phyloP scores from a whole-genome alignment of 2,888 invertebrate species.

The Danaus chrysippus region DNA sequence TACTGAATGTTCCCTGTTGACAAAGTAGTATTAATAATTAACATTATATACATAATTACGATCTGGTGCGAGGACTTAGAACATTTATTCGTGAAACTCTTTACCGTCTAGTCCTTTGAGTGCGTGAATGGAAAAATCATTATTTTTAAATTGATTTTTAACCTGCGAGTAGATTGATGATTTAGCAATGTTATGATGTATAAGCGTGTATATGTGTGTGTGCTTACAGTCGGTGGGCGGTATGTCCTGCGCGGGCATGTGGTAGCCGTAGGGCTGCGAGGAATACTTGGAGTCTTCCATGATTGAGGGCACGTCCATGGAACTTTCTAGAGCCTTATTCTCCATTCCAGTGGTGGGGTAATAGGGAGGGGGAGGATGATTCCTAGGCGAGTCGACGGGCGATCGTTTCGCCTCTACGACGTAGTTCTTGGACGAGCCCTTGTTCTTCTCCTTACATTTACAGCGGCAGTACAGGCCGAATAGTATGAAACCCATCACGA shows the following conservation, averaged over 20 bases:
- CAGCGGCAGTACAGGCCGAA: constrained; percentile 92
- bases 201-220: too few relatives aligned
- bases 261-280: constrained; percentile 91
- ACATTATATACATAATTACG: constrained; percentile 6
- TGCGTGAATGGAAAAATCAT: constrained; percentile 31
- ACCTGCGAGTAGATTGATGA: too few relatives aligned
- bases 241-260: constrained; percentile 83
- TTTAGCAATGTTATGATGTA: too few relatives aligned
- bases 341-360: constrained; percentile 92
- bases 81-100: neutral
- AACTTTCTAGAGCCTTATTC: constrained; percentile 94
- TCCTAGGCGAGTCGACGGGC: constrained; percentile 81
- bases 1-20: constrained; percentile 91
- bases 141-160: too few relatives aligned
- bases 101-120: constrained; percentile 54
- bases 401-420: constrained; percentile 94
- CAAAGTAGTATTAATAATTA: constrained; percentile 20
- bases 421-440: constrained; percentile 92
- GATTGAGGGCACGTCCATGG: constrained; percentile 89
- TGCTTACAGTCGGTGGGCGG: constrained; percentile 89
- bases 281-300: constrained; percentile 93
- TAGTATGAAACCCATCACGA: constrained; percentile 85
- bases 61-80: too few relatives aligned
- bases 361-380: constrained; percentile 92
- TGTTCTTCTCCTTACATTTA: constrained; percentile 88